These are phyloP conservation scores for Protula sp. DNA, from an alignment of 2,888 invertebrate genomes.

Conservation along the genomic window DNA sequence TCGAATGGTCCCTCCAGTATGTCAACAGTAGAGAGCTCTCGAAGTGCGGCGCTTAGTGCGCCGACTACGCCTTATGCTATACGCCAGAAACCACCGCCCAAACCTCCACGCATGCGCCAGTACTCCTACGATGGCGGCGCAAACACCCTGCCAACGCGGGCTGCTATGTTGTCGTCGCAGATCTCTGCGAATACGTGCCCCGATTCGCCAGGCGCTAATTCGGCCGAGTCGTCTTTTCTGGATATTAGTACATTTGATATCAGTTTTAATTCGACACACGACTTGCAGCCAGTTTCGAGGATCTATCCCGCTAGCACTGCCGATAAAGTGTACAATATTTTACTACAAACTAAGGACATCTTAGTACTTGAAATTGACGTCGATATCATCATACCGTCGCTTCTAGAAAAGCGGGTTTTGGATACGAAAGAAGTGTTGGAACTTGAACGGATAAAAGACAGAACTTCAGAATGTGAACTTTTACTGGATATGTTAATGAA, in stretches of 20 bases:
- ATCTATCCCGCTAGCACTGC: not conserved
- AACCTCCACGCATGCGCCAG: constrained; percentile 4
- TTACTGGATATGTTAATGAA: constrained; percentile 20
- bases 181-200: too few relatives aligned
- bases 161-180: too few relatives aligned
- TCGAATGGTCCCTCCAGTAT: not conserved
- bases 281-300: not conserved
- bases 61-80: not conserved
- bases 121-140: not conserved
- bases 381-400: constrained; percentile 9
- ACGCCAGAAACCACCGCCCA: constrained; percentile 10
- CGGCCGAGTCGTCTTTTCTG: constrained; percentile 6
- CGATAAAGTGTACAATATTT: constrained; percentile 18
- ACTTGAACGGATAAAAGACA: not conserved
- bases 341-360: constrained; percentile 19
- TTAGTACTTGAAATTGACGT: constrained; percentile 16
- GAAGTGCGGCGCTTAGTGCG: not conserved
- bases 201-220: not conserved
- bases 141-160: not conserved
- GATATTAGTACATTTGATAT: constrained; percentile 9
- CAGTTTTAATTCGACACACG: not conserved
- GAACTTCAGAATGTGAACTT: constrained; percentile 6
- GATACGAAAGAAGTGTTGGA: not conserved
- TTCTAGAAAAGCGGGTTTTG: constrained; percentile 4
- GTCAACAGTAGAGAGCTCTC: not conserved